Base-by-base conservation (phyloP, 30 jellyfish, hydroid and myxozoan species). In the Aurelia sp. region DNA sequence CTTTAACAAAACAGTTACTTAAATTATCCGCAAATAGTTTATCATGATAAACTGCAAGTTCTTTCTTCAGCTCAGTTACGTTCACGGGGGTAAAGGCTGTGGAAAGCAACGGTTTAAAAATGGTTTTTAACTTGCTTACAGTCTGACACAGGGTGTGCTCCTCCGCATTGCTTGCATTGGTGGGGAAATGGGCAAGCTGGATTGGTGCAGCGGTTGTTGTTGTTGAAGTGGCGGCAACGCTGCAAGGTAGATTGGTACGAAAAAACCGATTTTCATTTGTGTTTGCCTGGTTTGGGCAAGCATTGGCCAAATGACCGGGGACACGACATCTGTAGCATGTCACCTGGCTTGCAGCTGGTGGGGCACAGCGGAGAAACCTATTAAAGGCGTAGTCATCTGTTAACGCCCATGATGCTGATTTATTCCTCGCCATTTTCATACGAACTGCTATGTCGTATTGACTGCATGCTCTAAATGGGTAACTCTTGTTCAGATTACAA, bases 361-460 rank as follows among this genome's bases (percentile, higher is more conserved):
- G 62, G 15, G 53, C 59, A 58, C 86, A 55, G 15, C 86, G 86
- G 0, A 76, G 75, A 31, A 55, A 59, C 27, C 40, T 55, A 53
- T 55, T 76, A 23, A 76, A 76, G 5, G 76, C 63, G 12, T 76
- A 20, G 20, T 76, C 76, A 35, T 76, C 86, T 11, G 60, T 10
- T 5, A 62, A 27, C 8, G 86, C 40, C 86, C 86, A 76, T 13
- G 76, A 23, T 0, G 33, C 22, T 0, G 62, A 0, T 21, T 40
- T 55, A 13, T 76, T 64, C 3, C 40, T 21, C 22, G 76, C 86
- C 8, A 64, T 41, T 61, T 58, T 63, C 62, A 76, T 31, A 33
- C 86, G 86, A 37, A 76, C 55, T 3, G 86, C 75, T 3, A 35
- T 76, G 20, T 76, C 86, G 40, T 76, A 76, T 12, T 75, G 60